Percentiles rank a stretch among this genome's conserved stretches.
Conservation (phyloP, 2,797 vertebrate species). For the Myripristis jacobus region DNA sequence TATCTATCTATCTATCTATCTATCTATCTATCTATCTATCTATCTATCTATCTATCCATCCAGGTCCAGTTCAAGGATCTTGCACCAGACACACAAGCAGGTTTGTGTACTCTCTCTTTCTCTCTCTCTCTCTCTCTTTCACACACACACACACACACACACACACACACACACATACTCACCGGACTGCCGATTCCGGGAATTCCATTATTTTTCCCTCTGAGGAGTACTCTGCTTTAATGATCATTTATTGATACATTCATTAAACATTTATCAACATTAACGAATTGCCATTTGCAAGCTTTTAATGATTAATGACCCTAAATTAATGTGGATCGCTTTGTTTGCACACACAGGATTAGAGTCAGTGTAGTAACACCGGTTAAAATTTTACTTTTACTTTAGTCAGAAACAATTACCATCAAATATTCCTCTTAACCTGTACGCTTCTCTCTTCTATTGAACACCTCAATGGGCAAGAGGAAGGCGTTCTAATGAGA, state of each 20-base stretch:
- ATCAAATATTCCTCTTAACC: slow-evolving; percentile 16
- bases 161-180: neutral
- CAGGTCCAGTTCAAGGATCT: neutral
- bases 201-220: slow-evolving; percentile 54
- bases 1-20: no score
- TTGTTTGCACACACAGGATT: slow-evolving; percentile 50
- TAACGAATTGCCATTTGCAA: slow-evolving; percentile 68
- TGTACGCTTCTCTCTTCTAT: neutral
- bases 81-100: neutral
- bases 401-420: slow-evolving; percentile 21
- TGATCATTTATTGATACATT: slow-evolving; percentile 73
- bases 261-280: slow-evolving; percentile 75
- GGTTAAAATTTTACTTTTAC: slow-evolving; percentile 23
- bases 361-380: slow-evolving; percentile 11
- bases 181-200: slow-evolving; percentile 11
- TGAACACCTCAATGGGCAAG: slow-evolving; percentile 22
- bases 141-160: neutral
- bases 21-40: no score
- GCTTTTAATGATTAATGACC: slow-evolving; percentile 68
- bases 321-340: slow-evolving; percentile 54
- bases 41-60: no score
- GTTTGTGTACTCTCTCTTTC: neutral
- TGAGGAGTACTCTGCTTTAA: slow-evolving; percentile 46
- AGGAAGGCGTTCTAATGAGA: slow-evolving; percentile 12
- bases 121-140: no score